These are phyloP conservation scores for Tokudaia tokunoshimensis DNA, from an alignment of 2,797 vertebrate species.

Conservation along the genomic window DNA sequence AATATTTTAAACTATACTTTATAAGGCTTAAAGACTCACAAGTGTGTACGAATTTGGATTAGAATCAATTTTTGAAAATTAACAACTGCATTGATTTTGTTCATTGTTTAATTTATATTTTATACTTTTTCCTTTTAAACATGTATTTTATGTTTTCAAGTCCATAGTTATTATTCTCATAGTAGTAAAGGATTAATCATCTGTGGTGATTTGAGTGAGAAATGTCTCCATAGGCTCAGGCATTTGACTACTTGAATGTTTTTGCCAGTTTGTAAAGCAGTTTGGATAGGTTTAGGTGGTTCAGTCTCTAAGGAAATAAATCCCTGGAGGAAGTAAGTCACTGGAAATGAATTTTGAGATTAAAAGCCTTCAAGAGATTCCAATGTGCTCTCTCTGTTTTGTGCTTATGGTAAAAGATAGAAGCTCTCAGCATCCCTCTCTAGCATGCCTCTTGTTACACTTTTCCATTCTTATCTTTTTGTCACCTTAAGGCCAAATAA, in stretches of 20 bases:
- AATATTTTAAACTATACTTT: constrained; percentile 4
- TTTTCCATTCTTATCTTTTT: not conserved
- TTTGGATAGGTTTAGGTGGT: too few species aligned
- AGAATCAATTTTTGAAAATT: constrained; percentile 38
- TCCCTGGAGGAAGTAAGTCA: not conserved
- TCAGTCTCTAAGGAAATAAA: not conserved
- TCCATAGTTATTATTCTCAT: not conserved
- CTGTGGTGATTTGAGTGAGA: not conserved
- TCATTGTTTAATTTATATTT: not conserved
- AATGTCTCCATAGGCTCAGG: not conserved
- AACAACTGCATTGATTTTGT: not conserved
- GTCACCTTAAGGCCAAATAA: not conserved
- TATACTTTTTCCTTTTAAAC: not conserved
- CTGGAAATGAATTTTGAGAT: not conserved
- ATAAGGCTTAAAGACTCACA: not conserved
- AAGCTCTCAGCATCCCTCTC: too few species aligned
- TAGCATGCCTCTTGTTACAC: not conserved
- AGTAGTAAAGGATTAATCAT: not conserved
- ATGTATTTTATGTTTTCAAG: not conserved
- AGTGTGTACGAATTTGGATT: not conserved
- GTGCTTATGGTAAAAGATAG: not conserved
- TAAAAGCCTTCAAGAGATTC: not conserved
- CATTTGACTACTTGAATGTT: not conserved
- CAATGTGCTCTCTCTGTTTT: not conserved
- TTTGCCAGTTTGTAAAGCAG: not conserved